Evolutionary conservation across 2,797 vertebrate species (phyloP).

Genomic region (Glyptemys insculpta): DNA sequence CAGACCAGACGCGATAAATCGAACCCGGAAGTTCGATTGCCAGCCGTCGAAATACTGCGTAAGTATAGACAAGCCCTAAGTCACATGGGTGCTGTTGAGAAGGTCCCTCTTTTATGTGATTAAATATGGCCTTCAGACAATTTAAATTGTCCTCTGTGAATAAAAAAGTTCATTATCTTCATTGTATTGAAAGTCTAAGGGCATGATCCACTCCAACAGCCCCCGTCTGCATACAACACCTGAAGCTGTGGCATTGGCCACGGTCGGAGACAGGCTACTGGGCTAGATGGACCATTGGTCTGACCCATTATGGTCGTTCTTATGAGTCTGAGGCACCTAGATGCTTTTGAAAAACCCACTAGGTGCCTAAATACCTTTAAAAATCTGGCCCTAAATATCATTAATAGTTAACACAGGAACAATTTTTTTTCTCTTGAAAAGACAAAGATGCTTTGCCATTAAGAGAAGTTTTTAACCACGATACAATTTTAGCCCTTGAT

Average conservation of each 20-base stretch:
- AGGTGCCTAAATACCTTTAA: neutral
- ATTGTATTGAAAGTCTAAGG: neutral
- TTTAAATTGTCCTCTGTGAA: neutral
- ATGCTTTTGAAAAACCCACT: neutral
- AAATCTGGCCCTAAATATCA: neutral
- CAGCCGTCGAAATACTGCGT: too few species aligned
- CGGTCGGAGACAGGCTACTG: neutral
- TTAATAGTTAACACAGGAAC: neutral
- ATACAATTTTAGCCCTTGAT: neutral
- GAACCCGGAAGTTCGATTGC: too few species aligned
- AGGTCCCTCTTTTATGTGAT: neutral
- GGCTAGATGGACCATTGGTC: neutral
- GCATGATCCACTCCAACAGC: neutral
- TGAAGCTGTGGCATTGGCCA: neutral
- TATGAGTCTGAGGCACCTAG: neutral
- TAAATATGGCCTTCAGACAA: neutral
- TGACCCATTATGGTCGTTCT: neutral
- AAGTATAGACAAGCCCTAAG: too few species aligned
- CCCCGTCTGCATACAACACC: too few species aligned
- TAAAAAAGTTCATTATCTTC: neutral
- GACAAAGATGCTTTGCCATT: neutral
- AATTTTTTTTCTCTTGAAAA: neutral
- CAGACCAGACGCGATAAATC: too few species aligned
- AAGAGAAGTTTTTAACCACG: neutral
- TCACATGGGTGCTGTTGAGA: rapidly evolving